Conservation (phyloP, 2,797 vertebrate genomes). For the Manis crassicaudata region DNA sequence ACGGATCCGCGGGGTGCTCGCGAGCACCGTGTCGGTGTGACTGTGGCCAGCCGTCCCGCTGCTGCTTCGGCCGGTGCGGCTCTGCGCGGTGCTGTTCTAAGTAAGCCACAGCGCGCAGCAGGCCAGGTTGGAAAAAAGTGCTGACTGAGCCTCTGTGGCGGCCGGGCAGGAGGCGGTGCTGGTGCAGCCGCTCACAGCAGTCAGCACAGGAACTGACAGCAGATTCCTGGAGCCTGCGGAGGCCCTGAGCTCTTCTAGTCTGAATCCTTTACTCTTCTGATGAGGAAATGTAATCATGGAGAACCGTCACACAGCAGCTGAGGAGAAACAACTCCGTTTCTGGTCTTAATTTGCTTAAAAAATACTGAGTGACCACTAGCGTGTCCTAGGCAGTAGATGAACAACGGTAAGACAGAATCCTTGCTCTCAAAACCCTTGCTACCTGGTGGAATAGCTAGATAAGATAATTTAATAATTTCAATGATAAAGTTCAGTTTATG, state of each 20-base stretch:
- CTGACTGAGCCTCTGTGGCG: not conserved
- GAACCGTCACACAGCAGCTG: not conserved
- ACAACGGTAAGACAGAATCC: not conserved
- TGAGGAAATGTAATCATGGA: not conserved
- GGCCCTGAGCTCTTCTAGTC: not conserved
- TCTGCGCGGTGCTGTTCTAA: not conserved
- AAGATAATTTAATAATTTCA: not conserved
- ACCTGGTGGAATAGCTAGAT: not conserved
- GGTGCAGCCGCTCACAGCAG: not conserved
- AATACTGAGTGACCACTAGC: not conserved
- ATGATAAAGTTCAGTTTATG: not conserved
- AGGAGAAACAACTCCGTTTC: not conserved
- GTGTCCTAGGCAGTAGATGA: not conserved
- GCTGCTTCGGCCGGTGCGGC: not conserved
- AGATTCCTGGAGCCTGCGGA: not conserved
- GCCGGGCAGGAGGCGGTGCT: not conserved
- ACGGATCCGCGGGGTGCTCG: not conserved
- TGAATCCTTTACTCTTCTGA: not conserved
- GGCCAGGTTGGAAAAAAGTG: conserved; percentile 19
- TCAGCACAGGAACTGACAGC: not conserved
- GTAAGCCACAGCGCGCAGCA: not conserved
- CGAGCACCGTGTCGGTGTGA: not conserved
- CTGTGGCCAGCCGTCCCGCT: not conserved
- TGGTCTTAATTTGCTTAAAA: not conserved
- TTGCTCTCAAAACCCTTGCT: not conserved